Evolutionary conservation across 2,888 invertebrate species (phyloP).

Genomic region (Tetragonula carbonaria): DNA sequence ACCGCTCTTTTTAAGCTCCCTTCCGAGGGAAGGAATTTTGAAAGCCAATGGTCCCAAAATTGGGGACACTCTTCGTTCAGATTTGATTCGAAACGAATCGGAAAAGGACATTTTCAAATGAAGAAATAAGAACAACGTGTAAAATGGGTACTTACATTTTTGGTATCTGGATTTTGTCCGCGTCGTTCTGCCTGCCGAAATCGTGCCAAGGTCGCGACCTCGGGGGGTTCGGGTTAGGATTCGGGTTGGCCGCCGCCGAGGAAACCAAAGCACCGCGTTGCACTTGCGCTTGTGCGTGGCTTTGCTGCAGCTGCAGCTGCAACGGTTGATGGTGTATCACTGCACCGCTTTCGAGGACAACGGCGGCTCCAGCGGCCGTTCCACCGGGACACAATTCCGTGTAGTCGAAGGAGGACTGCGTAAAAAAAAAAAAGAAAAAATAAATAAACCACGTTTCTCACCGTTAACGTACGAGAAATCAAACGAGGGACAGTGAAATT

Average conservation of each 20-base stretch:
- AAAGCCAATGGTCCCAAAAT: too few relatives aligned
- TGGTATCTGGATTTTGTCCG: slow-evolving; percentile 98
- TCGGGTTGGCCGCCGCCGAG: slow-evolving; percentile 77
- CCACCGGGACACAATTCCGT: slow-evolving; percentile 92
- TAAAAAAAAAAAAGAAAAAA: slow-evolving; percentile 61
- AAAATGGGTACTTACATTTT: slow-evolving; percentile 91
- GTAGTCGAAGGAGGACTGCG: slow-evolving; percentile 94
- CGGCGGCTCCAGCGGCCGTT: slow-evolving; percentile 84
- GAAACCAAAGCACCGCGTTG: slow-evolving; percentile 84
- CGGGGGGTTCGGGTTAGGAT: slow-evolving; percentile 83
- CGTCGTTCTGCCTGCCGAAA: slow-evolving; percentile 96
- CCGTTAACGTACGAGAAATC: not conserved
- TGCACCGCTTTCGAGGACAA: slow-evolving; percentile 85
- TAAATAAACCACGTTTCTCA: slow-evolving; percentile 1
- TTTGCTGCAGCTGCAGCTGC: slow-evolving; percentile 84
- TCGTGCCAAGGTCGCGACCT: slow-evolving; percentile 96
- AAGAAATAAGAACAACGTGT: not conserved
- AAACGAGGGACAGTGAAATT: not conserved
- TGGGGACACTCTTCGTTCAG: too few relatives aligned
- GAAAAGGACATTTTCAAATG: not conserved
- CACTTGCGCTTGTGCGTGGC: slow-evolving; percentile 86
- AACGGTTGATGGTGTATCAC: slow-evolving; percentile 85
- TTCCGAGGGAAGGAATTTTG: too few relatives aligned
- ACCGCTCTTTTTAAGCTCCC: not conserved
- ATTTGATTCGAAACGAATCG: too few relatives aligned